These are phyloP conservation scores for Eumaeus atala DNA, from an alignment of 1,140 invertebrate species.

Conservation along the genomic window DNA sequence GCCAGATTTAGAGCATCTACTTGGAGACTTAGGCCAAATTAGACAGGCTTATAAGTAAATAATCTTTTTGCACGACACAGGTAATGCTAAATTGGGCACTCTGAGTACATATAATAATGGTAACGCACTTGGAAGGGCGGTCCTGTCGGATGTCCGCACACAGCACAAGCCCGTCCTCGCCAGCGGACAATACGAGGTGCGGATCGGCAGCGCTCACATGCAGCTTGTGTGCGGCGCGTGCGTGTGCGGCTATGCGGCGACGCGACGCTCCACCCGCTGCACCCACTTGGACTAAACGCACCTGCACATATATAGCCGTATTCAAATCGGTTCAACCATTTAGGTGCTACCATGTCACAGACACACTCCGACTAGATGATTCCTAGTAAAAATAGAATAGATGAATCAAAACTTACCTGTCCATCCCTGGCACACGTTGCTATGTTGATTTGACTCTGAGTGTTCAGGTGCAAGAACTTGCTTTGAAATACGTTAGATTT, in stretches of 20 bases:
- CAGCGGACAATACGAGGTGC: constrained; percentile 87
- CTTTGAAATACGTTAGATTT: constrained; percentile 91
- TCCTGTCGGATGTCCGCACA: constrained; percentile 87
- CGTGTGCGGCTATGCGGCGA: constrained; percentile 80
- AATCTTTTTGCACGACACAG: not conserved
- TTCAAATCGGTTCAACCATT: not conserved
- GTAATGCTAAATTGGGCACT: too few relatives aligned
- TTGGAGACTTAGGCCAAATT: too few relatives aligned
- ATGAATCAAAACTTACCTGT: constrained; percentile 76
- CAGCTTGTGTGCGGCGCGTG: constrained; percentile 86
- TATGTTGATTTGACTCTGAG: constrained; percentile 84
- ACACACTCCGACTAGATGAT: too few relatives aligned
- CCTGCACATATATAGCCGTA: constrained; percentile 33
- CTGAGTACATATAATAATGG: not conserved
- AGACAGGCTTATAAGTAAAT: too few relatives aligned
- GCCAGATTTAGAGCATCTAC: too few relatives aligned
- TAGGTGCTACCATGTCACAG: too few relatives aligned
- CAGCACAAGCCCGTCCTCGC: constrained; percentile 90
- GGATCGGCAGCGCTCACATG: constrained; percentile 83
- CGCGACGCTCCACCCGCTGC: constrained; percentile 44
- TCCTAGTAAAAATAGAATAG: not conserved
- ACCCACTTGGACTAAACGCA: constrained; percentile 68
- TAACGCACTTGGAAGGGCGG: constrained; percentile 29
- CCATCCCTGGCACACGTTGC: constrained; percentile 93
- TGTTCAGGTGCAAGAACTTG: constrained; percentile 78